Conservation (phyloP, 2,113 vertebrate species). For the Macquaria australasica region DNA sequence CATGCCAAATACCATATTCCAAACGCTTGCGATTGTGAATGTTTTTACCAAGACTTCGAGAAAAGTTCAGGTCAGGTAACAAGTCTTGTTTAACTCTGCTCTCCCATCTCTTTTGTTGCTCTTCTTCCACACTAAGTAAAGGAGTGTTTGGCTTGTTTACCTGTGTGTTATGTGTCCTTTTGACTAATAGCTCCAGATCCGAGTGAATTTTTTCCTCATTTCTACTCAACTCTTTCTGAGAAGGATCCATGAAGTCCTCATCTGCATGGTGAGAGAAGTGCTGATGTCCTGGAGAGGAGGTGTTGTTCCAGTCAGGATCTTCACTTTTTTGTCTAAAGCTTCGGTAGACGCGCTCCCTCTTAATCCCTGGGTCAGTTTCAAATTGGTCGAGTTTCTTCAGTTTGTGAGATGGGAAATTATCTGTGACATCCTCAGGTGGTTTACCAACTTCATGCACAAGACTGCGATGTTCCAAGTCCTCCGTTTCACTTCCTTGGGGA, state of each 20-base stretch:
- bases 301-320: slow-evolving; percentile 90
- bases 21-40: slow-evolving; percentile 90
- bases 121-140: slow-evolving; percentile 88
- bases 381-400: slow-evolving; percentile 92
- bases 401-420: slow-evolving; percentile 96
- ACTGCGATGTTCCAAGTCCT: slow-evolving; percentile 95
- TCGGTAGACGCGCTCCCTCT: slow-evolving; percentile 94
- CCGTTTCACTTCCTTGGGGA: slow-evolving; percentile 89
- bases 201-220: slow-evolving; percentile 89
- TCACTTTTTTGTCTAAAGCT: slow-evolving; percentile 95
- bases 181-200: slow-evolving; percentile 88
- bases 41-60: slow-evolving; percentile 89
- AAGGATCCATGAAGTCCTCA: slow-evolving; percentile 85
- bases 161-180: slow-evolving; percentile 87
- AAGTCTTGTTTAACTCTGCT: slow-evolving; percentile 89
- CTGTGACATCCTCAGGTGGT: slow-evolving; percentile 96
- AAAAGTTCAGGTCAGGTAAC: slow-evolving; percentile 90
- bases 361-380: slow-evolving; percentile 90
- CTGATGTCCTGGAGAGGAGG: slow-evolving; percentile 88
- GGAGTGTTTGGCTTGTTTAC: slow-evolving; percentile 90
- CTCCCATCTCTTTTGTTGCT: slow-evolving; percentile 91
- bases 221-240: slow-evolving; percentile 90
- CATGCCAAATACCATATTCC: slow-evolving; percentile 87
- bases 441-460: slow-evolving; percentile 98
- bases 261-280: slow-evolving; percentile 89